phyloP scores from a whole-genome alignment of 2,113 vertebrate genomes.

The Mesitornis unicolor region DNA sequence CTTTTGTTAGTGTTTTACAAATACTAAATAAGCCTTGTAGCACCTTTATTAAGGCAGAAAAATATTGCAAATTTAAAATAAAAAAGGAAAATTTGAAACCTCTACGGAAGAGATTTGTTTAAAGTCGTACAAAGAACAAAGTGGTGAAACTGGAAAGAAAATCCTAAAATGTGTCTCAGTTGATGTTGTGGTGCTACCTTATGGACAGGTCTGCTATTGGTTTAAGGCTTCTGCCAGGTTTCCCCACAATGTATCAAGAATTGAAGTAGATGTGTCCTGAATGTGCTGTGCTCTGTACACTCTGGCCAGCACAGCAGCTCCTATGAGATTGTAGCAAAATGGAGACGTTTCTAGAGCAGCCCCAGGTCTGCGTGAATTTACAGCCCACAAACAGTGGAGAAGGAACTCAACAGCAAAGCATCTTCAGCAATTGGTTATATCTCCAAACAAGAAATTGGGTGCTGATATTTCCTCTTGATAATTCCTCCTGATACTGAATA shows the following conservation, averaged over 20 bases:
- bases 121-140: not conserved
- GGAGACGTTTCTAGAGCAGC: not conserved
- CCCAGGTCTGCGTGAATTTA: not conserved
- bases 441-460: not conserved
- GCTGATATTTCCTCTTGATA: not conserved
- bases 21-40: not conserved
- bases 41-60: not conserved
- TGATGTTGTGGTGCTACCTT: not conserved
- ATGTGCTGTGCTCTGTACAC: fast-evolving
- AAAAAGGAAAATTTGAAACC: fast-evolving
- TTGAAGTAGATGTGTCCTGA: not conserved
- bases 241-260: no score
- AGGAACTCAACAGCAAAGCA: fast-evolving
- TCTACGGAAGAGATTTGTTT: not conserved
- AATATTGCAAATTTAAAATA: not conserved
- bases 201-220: not conserved
- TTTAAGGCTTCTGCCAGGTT: not conserved
- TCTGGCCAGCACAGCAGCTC: fast-evolving
- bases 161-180: not conserved
- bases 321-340: not conserved
- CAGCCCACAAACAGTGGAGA: not conserved
- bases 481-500: not conserved
- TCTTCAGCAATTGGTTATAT: fast-evolving
- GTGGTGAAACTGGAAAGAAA: not conserved
- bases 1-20: not conserved